Evolutionary conservation across 2,113 vertebrate species (phyloP).

Genomic region (Myrmecobius fasciatus): DNA sequence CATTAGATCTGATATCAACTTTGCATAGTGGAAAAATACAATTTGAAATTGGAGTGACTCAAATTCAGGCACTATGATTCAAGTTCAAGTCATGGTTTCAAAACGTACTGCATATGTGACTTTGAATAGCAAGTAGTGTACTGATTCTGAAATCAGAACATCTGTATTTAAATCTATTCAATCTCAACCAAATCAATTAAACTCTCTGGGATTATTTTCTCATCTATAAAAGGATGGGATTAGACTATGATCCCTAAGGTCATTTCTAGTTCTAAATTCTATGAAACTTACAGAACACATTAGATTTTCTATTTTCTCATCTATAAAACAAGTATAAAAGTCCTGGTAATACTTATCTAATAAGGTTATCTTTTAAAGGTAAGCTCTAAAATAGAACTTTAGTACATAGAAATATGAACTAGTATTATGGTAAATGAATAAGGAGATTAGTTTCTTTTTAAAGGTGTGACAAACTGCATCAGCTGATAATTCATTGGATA

Average conservation of each 20-base stretch:
- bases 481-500: background rate
- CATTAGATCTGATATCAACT: background rate
- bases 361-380: background rate
- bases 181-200: background rate
- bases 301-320: background rate
- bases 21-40: background rate
- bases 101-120: background rate
- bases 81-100: background rate
- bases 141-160: background rate
- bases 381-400: background rate
- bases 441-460: slow-evolving; percentile 1
- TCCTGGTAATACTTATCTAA: background rate
- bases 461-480: background rate
- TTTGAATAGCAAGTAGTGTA: background rate
- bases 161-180: background rate
- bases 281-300: background rate
- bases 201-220: background rate
- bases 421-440: background rate
- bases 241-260: background rate
- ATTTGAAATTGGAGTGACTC: background rate
- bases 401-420: background rate
- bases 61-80: background rate
- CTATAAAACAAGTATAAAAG: background rate
- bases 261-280: background rate
- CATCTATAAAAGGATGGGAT: background rate